These are phyloP conservation scores for Bursaphelenchus okinawaensis DNA, from an alignment of 2,888 invertebrate genomes.

Conservation along the genomic window DNA sequence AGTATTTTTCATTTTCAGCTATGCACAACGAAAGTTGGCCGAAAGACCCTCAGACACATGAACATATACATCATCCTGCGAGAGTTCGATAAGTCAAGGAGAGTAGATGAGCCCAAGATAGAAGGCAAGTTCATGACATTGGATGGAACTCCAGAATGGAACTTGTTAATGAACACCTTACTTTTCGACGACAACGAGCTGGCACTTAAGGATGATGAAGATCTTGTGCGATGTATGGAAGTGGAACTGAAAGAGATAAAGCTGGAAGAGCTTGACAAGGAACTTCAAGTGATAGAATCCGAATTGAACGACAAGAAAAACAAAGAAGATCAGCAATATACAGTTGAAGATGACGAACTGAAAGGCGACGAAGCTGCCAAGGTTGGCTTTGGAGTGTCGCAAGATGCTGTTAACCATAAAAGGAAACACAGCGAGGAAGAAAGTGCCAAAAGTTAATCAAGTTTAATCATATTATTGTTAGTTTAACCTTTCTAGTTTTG, in stretches of 20 bases:
- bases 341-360: not conserved
- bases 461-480: too few species aligned
- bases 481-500: too few species aligned
- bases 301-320: not conserved
- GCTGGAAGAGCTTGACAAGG: not conserved
- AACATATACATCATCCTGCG: conserved; percentile 7
- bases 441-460: too few species aligned
- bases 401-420: not conserved
- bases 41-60: not conserved
- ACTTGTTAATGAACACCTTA: conserved; percentile 9
- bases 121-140: conserved; percentile 9
- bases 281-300: not conserved
- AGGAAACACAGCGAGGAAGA: not conserved
- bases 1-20: conserved; percentile 9
- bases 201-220: not conserved
- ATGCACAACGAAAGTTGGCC: conserved; percentile 4
- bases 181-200: conserved; percentile 10
- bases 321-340: not conserved
- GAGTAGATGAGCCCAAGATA: not conserved
- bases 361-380: not conserved
- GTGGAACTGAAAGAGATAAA: not conserved
- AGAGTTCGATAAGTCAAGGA: conserved; percentile 11
- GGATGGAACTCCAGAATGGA: conserved; percentile 13
- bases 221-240: not conserved
- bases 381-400: not conserved